A percentile compares a stretch with the other conserved stretches of the same genome.
Conservation (phyloP, 2,888 invertebrate genomes). For the Disparrhopalites patrizii region DNA sequence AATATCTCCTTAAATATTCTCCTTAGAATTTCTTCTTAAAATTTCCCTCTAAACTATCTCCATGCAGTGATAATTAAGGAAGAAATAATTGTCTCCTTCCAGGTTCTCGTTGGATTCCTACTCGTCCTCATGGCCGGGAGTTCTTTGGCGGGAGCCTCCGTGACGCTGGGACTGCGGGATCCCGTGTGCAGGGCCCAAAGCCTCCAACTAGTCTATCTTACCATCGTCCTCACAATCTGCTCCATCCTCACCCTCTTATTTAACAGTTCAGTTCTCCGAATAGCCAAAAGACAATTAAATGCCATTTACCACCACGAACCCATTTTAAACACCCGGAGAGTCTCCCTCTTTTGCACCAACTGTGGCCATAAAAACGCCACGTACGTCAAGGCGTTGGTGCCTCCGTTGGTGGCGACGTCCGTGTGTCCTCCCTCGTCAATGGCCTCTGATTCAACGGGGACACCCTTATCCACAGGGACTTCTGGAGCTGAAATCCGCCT, state of each 20-base stretch:
- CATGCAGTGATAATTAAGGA: too few relatives aligned
- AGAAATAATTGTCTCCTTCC: too few relatives aligned
- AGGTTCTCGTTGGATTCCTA: slow-evolving; percentile 44
- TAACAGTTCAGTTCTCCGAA: slow-evolving; percentile 46
- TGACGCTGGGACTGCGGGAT: slow-evolving; percentile 42
- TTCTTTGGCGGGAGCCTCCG: slow-evolving; percentile 41
- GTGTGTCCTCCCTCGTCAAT: not conserved
- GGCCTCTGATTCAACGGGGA: not conserved
- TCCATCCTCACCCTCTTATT: slow-evolving; percentile 48
- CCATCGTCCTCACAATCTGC: slow-evolving; percentile 46
- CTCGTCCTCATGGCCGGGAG: slow-evolving; percentile 42
- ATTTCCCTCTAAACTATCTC: not conserved
- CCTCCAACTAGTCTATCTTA: slow-evolving; percentile 46
- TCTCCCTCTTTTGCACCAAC: slow-evolving; percentile 47
- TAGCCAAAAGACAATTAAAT: slow-evolving; percentile 47
- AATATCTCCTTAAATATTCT: not conserved
- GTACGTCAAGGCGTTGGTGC: slow-evolving; percentile 41
- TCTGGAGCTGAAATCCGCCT: not conserved
- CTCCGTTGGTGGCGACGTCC: not conserved
- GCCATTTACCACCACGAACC: slow-evolving; percentile 47
- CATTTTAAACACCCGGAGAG: slow-evolving; percentile 33
- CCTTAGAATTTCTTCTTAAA: not conserved
- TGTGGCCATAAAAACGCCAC: slow-evolving; percentile 48
- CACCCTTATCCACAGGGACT: not conserved
- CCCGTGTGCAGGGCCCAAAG: slow-evolving; percentile 43